Conservation (phyloP, 2,113 vertebrate species). For the Ovis aries region ARS-UI_Ramb_v3.0 NC_056056.1:165859001-165859500, state of each 20-base stretch:
- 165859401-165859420: constrained; percentile 8
- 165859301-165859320: background rate
- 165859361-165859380: background rate
- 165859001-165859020: constrained; percentile 94
- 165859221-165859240: background rate
- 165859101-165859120: background rate
- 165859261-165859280: constrained; percentile 1
- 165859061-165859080: constrained; percentile 86
- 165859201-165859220: background rate
- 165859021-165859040: constrained; percentile 92
- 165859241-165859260: constrained; percentile 33
- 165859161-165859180: background rate
- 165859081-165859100: background rate
- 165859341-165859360: constrained; percentile 7
- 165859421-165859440: background rate
- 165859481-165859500: background rate
- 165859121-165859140: background rate
- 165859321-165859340: constrained; percentile 13
- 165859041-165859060: constrained; percentile 89
- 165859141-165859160: background rate
- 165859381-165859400: constrained; percentile 2
- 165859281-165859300: background rate
- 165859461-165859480: background rate
- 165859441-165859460: background rate
- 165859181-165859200: background rate